Conservation (phyloP, 2,113 vertebrate species). For the Prietella phreatophila region DNA sequence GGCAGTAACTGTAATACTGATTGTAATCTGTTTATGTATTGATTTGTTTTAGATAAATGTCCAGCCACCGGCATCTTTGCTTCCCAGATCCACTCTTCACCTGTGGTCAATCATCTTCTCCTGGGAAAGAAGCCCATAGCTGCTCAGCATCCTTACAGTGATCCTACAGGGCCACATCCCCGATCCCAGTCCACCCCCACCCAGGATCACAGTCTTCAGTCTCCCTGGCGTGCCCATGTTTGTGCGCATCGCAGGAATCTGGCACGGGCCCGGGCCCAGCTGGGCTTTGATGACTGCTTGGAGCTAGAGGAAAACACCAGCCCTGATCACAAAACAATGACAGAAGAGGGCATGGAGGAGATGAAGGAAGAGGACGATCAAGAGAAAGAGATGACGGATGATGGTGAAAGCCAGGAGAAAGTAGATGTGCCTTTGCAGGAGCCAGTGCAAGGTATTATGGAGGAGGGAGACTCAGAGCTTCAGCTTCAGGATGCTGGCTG, state of each 20-base stretch:
- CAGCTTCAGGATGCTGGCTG: slow-evolving; percentile 16
- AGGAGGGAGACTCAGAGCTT: slow-evolving; percentile 12
- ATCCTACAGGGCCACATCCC: slow-evolving; percentile 66
- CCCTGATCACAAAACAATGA: slow-evolving; percentile 8
- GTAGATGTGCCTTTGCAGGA: background rate
- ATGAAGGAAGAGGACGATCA: slow-evolving; percentile 67
- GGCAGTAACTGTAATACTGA: background rate
- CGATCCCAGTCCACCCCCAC: slow-evolving; percentile 57
- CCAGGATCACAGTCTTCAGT: slow-evolving; percentile 73
- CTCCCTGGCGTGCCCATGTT: slow-evolving; percentile 89
- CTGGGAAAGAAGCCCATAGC: slow-evolving; percentile 84
- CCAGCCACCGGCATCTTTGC: slow-evolving; percentile 86
- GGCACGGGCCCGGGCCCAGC: slow-evolving; percentile 78
- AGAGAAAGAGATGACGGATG: slow-evolving; percentile 42
- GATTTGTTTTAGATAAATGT: slow-evolving; percentile 83
- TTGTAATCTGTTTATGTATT: slow-evolving; percentile 53
- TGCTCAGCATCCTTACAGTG: slow-evolving; percentile 70
- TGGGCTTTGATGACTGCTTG: slow-evolving; percentile 79
- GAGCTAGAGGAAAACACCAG: slow-evolving; percentile 76
- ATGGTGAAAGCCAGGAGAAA: background rate
- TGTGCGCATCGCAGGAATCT: slow-evolving; percentile 84
- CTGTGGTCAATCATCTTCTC: slow-evolving; percentile 95
- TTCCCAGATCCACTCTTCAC: slow-evolving; percentile 87
- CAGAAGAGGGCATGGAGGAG: background rate
- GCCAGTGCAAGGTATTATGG: slow-evolving; percentile 26